These are phyloP conservation scores for Iguana delicatissima DNA, from an alignment of 2,797 vertebrate genomes.

Conservation along the genomic window DNA sequence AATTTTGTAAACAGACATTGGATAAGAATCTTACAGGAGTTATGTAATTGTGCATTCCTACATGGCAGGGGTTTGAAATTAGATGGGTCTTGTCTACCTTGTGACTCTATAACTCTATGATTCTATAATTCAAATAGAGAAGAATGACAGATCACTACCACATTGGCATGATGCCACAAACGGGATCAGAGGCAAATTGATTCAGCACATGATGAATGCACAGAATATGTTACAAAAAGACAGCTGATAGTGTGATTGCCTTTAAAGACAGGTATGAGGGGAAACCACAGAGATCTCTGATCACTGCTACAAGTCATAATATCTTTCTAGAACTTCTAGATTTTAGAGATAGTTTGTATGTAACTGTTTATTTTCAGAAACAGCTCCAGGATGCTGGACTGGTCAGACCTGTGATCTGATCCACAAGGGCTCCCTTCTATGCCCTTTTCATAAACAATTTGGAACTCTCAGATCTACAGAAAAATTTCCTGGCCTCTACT, in stretches of 20 bases:
- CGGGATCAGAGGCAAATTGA: background rate
- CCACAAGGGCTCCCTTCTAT: background rate
- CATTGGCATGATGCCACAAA: background rate
- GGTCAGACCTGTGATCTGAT: background rate
- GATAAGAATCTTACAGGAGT: no score
- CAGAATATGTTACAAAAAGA: background rate
- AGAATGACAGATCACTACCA: background rate
- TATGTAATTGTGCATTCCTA: no score
- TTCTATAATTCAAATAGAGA: background rate
- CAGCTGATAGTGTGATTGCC: background rate
- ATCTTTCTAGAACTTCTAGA: background rate
- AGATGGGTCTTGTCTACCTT: no score
- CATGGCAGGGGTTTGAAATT: no score
- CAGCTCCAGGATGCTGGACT: background rate
- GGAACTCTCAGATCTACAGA: background rate
- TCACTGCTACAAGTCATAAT: background rate
- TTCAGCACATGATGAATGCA: background rate
- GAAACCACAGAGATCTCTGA: background rate
- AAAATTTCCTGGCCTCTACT: conserved; percentile 34
- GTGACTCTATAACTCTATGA: no score
- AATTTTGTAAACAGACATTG: no score
- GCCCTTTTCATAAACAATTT: background rate
- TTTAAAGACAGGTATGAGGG: background rate
- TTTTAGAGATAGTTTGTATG: background rate
- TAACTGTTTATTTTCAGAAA: background rate